Conservation (phyloP, 2,113 vertebrate genomes). For the Oreochromis tanganicae region DNA sequence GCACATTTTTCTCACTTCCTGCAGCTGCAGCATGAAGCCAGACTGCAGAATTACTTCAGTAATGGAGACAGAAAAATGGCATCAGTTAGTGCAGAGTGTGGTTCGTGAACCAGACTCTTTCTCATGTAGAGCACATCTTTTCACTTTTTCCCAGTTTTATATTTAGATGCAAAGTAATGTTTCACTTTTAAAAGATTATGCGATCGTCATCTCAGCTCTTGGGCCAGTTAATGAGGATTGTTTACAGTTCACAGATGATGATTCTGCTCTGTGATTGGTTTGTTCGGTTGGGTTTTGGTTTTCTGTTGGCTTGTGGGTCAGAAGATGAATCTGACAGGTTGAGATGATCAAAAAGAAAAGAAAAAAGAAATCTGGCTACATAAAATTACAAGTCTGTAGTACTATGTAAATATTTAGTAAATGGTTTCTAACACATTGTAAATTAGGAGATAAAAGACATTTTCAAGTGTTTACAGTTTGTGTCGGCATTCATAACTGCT, state of each 20-base stretch:
- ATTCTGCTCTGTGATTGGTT: not conserved
- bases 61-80: not conserved
- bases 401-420: not conserved
- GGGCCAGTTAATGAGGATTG: not conserved
- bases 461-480: not conserved
- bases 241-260: not conserved
- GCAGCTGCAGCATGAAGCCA: not conserved
- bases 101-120: fast-evolving
- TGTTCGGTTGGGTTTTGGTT: not conserved
- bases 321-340: not conserved
- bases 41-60: not conserved
- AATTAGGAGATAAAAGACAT: not conserved
- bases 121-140: not conserved
- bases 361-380: not conserved
- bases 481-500: not conserved
- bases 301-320: not conserved
- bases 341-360: not conserved
- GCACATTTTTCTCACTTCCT: not conserved
- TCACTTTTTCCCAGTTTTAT: not conserved
- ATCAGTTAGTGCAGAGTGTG: not conserved
- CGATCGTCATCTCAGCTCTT: not conserved
- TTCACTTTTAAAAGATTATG: not conserved
- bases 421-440: not conserved
- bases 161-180: not conserved
- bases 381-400: not conserved